phyloP scores from a whole-genome alignment of 2,113 vertebrate genomes.

The Tenebrosternarchus preto region DNA sequence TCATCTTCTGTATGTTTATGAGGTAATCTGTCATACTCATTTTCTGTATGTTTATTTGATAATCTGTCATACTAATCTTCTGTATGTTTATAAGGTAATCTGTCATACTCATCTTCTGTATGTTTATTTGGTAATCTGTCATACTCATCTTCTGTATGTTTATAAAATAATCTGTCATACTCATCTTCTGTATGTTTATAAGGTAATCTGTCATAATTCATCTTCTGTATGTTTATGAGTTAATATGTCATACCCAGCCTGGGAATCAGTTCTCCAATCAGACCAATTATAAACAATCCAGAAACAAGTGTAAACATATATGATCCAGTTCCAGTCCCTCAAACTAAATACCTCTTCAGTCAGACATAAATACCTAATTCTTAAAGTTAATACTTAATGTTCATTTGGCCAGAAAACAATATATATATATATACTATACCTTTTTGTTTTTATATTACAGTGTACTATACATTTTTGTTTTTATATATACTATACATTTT shows the following conservation, averaged over 20 bases:
- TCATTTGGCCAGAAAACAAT: too few species aligned
- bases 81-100: constrained; percentile 68
- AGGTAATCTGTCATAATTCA: constrained; percentile 73
- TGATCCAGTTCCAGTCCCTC: too few species aligned
- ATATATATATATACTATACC: too few species aligned
- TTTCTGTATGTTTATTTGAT: constrained; percentile 68
- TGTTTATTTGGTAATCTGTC: constrained; percentile 71
- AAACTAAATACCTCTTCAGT: too few species aligned
- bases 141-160: constrained; percentile 70
- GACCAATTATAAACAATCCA: constrained; percentile 25
- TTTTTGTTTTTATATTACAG: too few species aligned
- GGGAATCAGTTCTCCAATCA: constrained; percentile 9
- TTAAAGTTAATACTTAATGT: too few species aligned
- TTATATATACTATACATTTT: too few species aligned
- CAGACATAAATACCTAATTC: too few species aligned
- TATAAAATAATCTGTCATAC: constrained; percentile 72
- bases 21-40: constrained; percentile 72
- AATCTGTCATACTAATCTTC: constrained; percentile 73
- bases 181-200: constrained; percentile 69
- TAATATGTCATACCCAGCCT: constrained; percentile 75
- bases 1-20: constrained; percentile 69
- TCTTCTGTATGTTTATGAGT: constrained; percentile 68
- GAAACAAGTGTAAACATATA: not conserved
- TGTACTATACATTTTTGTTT: too few species aligned
- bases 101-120: constrained; percentile 71